phyloP scores from a whole-genome alignment of 2,888 invertebrate species.

The Cheiracanthium punctorium region DNA sequence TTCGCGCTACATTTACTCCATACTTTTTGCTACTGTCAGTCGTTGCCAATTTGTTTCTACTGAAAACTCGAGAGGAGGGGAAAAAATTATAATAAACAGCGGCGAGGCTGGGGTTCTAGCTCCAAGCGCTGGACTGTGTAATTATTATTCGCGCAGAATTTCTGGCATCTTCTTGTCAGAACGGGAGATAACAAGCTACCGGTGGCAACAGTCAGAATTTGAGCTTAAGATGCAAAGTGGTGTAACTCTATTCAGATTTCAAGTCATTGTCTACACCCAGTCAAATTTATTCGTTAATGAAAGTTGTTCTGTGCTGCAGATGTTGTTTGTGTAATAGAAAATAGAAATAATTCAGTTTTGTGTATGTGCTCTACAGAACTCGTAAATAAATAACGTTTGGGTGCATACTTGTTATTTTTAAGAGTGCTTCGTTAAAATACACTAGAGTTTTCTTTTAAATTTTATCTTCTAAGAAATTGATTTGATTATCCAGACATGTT shows the following conservation, averaged over 20 bases:
- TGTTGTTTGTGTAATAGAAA: neutral
- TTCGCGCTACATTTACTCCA: constrained; percentile 58
- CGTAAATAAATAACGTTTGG: neutral
- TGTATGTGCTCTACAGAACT: neutral
- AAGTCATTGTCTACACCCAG: neutral
- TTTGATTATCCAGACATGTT: too few species aligned
- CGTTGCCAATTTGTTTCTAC: constrained; percentile 31
- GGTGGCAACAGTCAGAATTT: constrained; percentile 17
- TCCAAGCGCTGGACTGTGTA: constrained; percentile 37
- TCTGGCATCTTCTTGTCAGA: constrained; percentile 22
- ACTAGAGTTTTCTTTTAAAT: too few species aligned
- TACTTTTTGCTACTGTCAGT: constrained; percentile 31
- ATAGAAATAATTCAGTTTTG: neutral
- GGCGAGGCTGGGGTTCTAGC: constrained; percentile 5
- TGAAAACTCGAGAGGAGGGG: neutral
- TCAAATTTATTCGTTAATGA: neutral
- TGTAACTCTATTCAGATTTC: neutral
- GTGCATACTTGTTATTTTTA: neutral
- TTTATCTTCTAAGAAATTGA: too few species aligned
- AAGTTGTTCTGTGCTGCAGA: neutral
- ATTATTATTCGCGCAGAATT: constrained; percentile 33
- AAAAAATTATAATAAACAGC: constrained; percentile 1
- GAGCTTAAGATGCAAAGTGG: neutral
- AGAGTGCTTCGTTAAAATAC: neutral
- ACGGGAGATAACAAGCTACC: constrained; percentile 40